Evolutionary conservation across 2,113 vertebrate species (phyloP).

Genomic region (Cololabis saira): DNA sequence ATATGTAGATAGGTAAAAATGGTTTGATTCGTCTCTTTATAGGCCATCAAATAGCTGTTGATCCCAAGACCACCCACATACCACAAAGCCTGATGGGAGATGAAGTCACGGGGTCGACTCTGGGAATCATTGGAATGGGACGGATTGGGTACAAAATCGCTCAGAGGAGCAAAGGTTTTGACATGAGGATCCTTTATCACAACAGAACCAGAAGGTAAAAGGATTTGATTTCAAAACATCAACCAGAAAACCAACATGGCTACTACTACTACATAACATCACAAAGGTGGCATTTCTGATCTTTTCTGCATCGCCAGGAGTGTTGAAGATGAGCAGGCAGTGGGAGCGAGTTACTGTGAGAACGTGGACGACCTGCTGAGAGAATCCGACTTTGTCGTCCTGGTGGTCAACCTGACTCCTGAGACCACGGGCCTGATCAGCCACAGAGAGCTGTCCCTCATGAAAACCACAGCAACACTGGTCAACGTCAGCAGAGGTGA

Average conservation of each 20-base stretch:
- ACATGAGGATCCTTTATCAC: conserved; percentile 70
- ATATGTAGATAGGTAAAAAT: not conserved
- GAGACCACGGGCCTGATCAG: conserved; percentile 62
- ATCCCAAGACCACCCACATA: conserved; percentile 22
- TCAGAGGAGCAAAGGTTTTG: conserved; percentile 64
- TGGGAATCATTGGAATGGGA: conserved; percentile 74
- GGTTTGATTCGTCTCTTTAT: not conserved
- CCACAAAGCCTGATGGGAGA: conserved; percentile 34
- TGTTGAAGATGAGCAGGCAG: conserved; percentile 46
- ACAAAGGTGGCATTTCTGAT: not conserved
- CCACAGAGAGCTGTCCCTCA: conserved; percentile 65
- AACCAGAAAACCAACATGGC: not conserved
- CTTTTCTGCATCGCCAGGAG: conserved; percentile 42
- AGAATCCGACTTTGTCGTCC: conserved; percentile 61
- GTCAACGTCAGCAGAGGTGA: conserved; percentile 75
- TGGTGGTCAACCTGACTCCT: conserved; percentile 57
- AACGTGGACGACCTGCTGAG: conserved; percentile 63
- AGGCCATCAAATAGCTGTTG: conserved; percentile 52
- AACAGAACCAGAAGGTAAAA: conserved; percentile 59
- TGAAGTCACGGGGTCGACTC: conserved; percentile 66
- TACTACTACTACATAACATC: not conserved
- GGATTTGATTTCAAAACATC: not conserved
- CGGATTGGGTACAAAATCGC: conserved; percentile 62
- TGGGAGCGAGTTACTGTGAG: conserved; percentile 53
- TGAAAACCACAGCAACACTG: conserved; percentile 74